These are phyloP conservation scores for Ashinkailepas kermadecensis DNA, from an alignment of 2,888 invertebrate genomes.

Conservation along the genomic window DNA sequence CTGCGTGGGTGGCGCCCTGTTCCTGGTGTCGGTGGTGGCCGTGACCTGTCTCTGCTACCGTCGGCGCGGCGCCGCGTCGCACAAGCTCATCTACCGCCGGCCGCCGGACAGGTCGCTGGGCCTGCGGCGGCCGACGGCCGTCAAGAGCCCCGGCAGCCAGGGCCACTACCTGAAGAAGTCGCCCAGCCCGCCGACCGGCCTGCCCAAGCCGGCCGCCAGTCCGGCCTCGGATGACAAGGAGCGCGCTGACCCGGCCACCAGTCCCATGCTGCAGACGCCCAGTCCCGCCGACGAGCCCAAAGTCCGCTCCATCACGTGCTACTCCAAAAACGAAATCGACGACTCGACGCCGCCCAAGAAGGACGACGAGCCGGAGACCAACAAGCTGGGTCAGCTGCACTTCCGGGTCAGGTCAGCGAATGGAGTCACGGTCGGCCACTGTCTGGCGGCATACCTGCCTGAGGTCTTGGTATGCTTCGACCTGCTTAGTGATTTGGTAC, in stretches of 20 bases:
- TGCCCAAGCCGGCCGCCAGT: slow-evolving; percentile 38
- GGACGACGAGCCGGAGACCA: slow-evolving; percentile 44
- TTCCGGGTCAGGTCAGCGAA: slow-evolving; percentile 66
- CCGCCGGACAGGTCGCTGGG: slow-evolving; percentile 45
- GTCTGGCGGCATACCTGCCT: no score
- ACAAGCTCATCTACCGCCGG: slow-evolving; percentile 29
- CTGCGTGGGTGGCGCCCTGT: slow-evolving; percentile 48
- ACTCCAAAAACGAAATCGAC: slow-evolving; percentile 50
- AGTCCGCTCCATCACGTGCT: slow-evolving; percentile 38
- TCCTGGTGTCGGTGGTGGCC: slow-evolving; percentile 53
- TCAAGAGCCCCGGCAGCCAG: slow-evolving; percentile 65
- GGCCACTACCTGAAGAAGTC: slow-evolving; percentile 82
- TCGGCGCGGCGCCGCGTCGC: slow-evolving; percentile 48
- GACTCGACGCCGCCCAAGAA: slow-evolving; percentile 45
- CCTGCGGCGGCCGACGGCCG: slow-evolving; percentile 68
- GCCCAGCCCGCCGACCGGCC: slow-evolving; percentile 65
- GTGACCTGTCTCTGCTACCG: slow-evolving; percentile 60
- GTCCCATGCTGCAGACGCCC: slow-evolving; percentile 13
- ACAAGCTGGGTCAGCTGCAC: slow-evolving; percentile 74
- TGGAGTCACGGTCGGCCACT: no score
- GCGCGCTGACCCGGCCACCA: background rate
- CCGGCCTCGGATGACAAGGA: background rate
- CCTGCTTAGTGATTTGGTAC: no score
- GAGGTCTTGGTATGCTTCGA: no score
- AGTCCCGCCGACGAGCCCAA: background rate